Evolutionary conservation across 1,140 invertebrate genomes (phyloP).

Genomic region (Pollicipes pollicipes): DNA sequence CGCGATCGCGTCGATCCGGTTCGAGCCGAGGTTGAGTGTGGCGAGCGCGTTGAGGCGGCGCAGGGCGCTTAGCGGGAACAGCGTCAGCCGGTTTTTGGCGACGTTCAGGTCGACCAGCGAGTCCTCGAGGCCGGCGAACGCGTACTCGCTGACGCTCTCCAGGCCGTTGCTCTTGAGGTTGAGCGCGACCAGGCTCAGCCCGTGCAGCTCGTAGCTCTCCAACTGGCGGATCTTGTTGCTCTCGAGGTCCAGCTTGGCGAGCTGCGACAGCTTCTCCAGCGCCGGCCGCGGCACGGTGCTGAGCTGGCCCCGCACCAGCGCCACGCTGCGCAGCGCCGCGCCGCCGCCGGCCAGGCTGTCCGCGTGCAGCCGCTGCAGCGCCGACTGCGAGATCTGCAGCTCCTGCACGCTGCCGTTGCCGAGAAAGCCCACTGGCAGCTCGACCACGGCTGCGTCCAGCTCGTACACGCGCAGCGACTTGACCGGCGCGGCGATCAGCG

Average conservation of each 20-base stretch:
- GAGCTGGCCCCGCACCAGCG: conserved; percentile 59
- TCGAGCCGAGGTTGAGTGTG: conserved; percentile 59
- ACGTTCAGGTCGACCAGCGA: conserved; percentile 60
- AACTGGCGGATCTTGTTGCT: conserved; percentile 64
- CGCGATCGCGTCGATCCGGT: conserved; percentile 41
- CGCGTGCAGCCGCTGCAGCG: conserved; percentile 50
- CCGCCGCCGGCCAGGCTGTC: conserved; percentile 50
- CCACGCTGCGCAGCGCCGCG: conserved; percentile 55
- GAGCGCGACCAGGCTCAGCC: conserved; percentile 56
- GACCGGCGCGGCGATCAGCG: conserved; percentile 37
- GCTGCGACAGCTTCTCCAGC: conserved; percentile 45
- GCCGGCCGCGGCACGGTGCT: conserved; percentile 60
- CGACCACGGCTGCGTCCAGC: conserved; percentile 51
- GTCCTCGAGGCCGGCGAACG: conserved; percentile 54
- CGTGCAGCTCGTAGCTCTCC: conserved; percentile 69
- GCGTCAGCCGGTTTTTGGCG: conserved; percentile 48
- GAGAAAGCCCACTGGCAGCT: conserved; percentile 49
- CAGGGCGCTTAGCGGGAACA: conserved; percentile 60
- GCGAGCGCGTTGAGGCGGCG: conserved; percentile 50
- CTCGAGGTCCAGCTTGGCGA: conserved; percentile 63
- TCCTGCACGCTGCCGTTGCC: conserved; percentile 49
- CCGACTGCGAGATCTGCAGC: conserved; percentile 55
- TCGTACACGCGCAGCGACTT: conserved; percentile 74
- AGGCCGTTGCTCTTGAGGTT: conserved; percentile 48
- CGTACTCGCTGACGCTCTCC: conserved; percentile 57